Evolutionary conservation across 2,797 vertebrate genomes (phyloP).

Genomic region (Pangasius larnaudii): DNA sequence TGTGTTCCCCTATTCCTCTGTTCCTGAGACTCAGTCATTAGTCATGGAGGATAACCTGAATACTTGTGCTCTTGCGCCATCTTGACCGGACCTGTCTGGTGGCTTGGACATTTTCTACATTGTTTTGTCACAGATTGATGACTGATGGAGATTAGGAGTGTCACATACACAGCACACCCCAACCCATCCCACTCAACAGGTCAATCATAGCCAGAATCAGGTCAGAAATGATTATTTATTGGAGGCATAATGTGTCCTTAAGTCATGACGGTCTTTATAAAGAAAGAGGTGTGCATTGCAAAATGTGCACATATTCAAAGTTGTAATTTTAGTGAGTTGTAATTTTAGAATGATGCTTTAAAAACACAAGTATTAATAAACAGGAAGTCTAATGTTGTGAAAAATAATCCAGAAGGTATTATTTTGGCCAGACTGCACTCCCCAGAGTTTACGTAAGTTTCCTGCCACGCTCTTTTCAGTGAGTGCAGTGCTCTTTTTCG

Average conservation of each 20-base stretch:
- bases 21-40: conserved; percentile 19
- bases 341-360: background rate
- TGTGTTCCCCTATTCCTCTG: conserved; percentile 4
- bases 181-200: background rate
- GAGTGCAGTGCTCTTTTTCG: background rate
- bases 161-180: background rate
- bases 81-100: conserved; percentile 35
- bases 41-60: conserved; percentile 11
- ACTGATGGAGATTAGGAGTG: background rate
- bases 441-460: background rate
- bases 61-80: conserved; percentile 19
- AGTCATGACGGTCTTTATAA: background rate
- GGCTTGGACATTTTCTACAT: conserved; percentile 54
- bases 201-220: background rate
- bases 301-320: background rate
- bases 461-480: background rate
- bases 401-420: background rate
- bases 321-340: background rate
- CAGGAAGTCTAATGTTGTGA: background rate
- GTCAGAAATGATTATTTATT: background rate
- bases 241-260: background rate
- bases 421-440: background rate
- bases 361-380: background rate
- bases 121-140: conserved; percentile 52
- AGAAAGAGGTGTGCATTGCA: background rate